Evolutionary conservation across 2,113 vertebrate species (phyloP).

Genomic region (Ictidomys tridecemlineatus): DNA sequence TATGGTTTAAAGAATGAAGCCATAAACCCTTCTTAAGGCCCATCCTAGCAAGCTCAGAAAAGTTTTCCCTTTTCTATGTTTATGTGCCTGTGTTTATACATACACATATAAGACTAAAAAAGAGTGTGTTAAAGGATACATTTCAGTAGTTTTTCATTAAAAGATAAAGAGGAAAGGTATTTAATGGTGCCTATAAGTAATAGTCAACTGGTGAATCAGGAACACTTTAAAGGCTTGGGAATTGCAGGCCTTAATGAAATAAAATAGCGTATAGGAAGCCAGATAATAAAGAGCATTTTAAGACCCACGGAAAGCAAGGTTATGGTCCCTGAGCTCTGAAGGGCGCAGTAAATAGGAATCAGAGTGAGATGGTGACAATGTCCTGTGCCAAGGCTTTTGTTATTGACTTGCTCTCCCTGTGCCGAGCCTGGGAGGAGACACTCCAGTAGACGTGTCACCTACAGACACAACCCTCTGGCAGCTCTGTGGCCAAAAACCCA

Average conservation of each 20-base stretch:
- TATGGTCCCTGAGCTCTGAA: neutral
- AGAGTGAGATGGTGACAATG: rapidly evolving
- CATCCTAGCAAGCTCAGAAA: neutral
- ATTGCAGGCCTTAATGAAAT: conserved; percentile 2
- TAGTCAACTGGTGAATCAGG: neutral
- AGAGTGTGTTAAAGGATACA: neutral
- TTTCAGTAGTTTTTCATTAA: conserved; percentile 39
- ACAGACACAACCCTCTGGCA: neutral
- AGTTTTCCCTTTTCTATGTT: neutral
- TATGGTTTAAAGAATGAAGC: neutral
- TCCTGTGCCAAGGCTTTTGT: neutral
- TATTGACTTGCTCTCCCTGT: neutral
- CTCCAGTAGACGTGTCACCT: rapidly evolving
- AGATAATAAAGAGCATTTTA: neutral
- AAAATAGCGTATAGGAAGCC: neutral
- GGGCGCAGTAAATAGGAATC: neutral
- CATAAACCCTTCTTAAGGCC: neutral
- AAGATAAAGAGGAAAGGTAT: conserved; percentile 26
- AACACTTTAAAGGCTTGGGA: conserved; percentile 7
- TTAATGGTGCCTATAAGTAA: neutral
- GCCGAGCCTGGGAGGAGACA: neutral
- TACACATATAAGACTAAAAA: neutral
- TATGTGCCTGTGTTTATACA: neutral
- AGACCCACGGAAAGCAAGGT: neutral
- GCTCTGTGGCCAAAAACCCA: neutral